Conservation (phyloP, 2,113 vertebrate species). For the Pedetes capensis region DNA sequence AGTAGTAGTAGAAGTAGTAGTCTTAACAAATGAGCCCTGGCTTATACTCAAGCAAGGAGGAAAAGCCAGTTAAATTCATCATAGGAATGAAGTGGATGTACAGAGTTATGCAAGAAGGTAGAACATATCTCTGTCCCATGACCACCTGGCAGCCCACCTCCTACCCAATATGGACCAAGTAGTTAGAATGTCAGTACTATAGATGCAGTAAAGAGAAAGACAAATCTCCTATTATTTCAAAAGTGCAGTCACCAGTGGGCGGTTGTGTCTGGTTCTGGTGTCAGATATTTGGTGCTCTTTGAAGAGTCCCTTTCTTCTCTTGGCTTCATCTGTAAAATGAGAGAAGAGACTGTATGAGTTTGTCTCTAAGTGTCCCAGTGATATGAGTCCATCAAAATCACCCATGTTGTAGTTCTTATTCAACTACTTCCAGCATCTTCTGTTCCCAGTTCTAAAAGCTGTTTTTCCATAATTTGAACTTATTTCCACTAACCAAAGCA, state of each 20-base stretch:
- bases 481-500: not conserved
- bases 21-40: not conserved
- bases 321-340: not conserved
- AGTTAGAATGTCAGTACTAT: too few relatives aligned
- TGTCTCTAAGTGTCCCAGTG: not conserved
- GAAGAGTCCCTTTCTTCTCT: not conserved
- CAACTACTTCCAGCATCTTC: not conserved
- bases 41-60: not conserved
- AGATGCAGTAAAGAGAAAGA: not conserved
- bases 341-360: not conserved
- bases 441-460: not conserved
- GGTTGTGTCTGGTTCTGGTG: fast-evolving
- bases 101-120: not conserved
- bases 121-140: not conserved
- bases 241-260: fast-evolving
- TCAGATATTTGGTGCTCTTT: not conserved
- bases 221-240: fast-evolving
- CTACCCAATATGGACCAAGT: too few relatives aligned
- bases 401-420: not conserved
- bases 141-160: too few relatives aligned
- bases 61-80: not conserved
- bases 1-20: too few relatives aligned
- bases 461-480: not conserved
- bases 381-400: not conserved
- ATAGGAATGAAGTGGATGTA: not conserved